Percentiles rank a stretch among this genome's conserved stretches.
These are phyloP conservation scores for Spisula solida DNA, from an alignment of 2,888 invertebrate genomes.

Conservation along the genomic window DNA sequence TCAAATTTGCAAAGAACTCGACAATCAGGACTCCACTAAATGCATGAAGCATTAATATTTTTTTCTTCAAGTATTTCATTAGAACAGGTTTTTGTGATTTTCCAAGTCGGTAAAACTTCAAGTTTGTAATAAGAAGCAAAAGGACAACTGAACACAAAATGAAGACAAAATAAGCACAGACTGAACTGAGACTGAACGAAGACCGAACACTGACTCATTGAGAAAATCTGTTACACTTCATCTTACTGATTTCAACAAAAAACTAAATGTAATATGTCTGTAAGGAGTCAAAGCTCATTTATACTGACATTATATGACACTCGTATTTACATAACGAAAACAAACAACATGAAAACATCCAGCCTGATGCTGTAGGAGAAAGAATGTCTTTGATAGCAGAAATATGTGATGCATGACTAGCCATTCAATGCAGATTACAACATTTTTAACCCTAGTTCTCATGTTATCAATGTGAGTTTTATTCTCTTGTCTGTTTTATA, in stretches of 20 bases:
- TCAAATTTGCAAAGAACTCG: too few species aligned
- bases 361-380: neutral
- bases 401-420: neutral
- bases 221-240: conserved; percentile 7
- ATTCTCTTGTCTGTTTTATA: neutral
- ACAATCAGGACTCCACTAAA: too few species aligned
- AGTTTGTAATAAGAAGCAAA: neutral
- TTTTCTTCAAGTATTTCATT: too few species aligned
- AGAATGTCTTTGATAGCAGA: conserved; percentile 11
- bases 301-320: conserved; percentile 10
- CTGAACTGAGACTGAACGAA: too few species aligned
- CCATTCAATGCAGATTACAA: neutral
- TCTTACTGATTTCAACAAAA: neutral
- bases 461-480: neutral
- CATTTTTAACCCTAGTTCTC: neutral
- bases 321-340: conserved; percentile 21
- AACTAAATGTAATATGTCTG: conserved; percentile 8
- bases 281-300: neutral
- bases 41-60: too few species aligned
- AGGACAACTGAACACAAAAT: too few species aligned
- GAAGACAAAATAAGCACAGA: too few species aligned
- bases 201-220: neutral
- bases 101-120: neutral
- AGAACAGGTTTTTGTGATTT: neutral
- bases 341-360: conserved; percentile 22